Percentiles rank a stretch among this genome's conserved stretches.
Conservation (phyloP, 2,888 invertebrate genomes). For the Cryptophagus acutangulus region DNA sequence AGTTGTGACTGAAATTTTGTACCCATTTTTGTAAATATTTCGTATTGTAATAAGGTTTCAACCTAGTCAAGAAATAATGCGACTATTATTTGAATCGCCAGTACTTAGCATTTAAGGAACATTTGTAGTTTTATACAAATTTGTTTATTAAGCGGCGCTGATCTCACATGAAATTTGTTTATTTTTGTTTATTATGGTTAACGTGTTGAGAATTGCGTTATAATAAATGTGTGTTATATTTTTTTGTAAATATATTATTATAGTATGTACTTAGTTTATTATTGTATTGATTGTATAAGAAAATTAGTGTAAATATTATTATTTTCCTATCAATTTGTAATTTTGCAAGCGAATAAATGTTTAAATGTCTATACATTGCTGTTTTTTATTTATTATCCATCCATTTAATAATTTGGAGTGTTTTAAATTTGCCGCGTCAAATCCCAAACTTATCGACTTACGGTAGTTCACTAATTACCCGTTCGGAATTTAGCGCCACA, state of each 20-base stretch:
- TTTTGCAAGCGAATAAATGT: too few relatives aligned
- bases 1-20: slow-evolving; percentile 4
- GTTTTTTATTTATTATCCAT: too few relatives aligned
- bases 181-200: too few relatives aligned
- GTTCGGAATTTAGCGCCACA: too few relatives aligned
- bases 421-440: too few relatives aligned
- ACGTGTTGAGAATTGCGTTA: not conserved
- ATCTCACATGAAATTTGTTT: slow-evolving; percentile 2
- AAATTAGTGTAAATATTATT: too few relatives aligned
- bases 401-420: too few relatives aligned
- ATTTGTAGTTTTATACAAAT: slow-evolving; percentile 2
- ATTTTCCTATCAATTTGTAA: too few relatives aligned
- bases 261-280: not conserved
- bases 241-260: not conserved
- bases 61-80: not conserved
- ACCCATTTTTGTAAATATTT: not conserved
- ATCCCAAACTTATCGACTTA: too few relatives aligned
- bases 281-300: not conserved
- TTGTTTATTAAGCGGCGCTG: slow-evolving; percentile 3
- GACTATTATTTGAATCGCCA: not conserved
- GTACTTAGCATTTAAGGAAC: slow-evolving; percentile 1
- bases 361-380: too few relatives aligned
- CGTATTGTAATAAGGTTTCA: not conserved
- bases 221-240: not conserved
- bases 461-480: too few relatives aligned